Percentiles rank a stretch among this genome's conserved stretches.
phyloP scores from a whole-genome alignment of 1,140 invertebrate genomes.

The Lordiphosa mommai region DNA sequence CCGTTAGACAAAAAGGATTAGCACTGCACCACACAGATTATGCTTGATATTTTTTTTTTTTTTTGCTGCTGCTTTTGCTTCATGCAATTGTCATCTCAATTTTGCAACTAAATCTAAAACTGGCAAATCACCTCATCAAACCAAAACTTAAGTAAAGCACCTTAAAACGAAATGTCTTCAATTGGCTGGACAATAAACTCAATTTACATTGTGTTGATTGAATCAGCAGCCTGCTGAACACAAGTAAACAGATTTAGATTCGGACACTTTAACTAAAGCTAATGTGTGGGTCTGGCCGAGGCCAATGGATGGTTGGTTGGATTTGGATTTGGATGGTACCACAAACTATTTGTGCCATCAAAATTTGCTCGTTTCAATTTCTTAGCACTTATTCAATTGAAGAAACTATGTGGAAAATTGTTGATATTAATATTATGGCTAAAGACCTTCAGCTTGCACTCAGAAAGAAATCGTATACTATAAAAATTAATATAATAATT shows the following conservation, averaged over 20 bases:
- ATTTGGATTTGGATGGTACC: too few relatives aligned
- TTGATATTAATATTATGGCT: too few relatives aligned
- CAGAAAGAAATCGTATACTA: too few relatives aligned
- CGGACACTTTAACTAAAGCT: slow-evolving; percentile 63
- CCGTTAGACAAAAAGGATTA: background rate
- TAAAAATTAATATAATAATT: too few relatives aligned
- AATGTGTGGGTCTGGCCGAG: slow-evolving; percentile 15
- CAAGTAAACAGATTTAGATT: slow-evolving; percentile 61
- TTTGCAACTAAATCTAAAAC: slow-evolving; percentile 37
- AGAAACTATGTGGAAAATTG: too few relatives aligned
- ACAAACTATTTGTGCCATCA: slow-evolving; percentile 1
- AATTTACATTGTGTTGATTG: slow-evolving; percentile 69
- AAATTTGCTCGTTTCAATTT: slow-evolving; percentile 18
- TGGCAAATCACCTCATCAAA: slow-evolving; percentile 5
- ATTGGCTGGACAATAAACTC: slow-evolving; percentile 61
- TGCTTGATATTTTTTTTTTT: background rate
- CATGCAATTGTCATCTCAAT: background rate
- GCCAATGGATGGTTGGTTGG: too few relatives aligned
- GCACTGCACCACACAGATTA: background rate
- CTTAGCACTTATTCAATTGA: slow-evolving; percentile 57
- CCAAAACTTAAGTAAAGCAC: slow-evolving; percentile 24
- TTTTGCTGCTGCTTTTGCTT: background rate
- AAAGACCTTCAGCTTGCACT: too few relatives aligned
- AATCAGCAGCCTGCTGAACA: slow-evolving; percentile 49
- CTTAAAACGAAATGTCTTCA: slow-evolving; percentile 37